Evolutionary conservation across 2,113 vertebrate species (phyloP).

Genomic region (Hypanus sabinus): DNA sequence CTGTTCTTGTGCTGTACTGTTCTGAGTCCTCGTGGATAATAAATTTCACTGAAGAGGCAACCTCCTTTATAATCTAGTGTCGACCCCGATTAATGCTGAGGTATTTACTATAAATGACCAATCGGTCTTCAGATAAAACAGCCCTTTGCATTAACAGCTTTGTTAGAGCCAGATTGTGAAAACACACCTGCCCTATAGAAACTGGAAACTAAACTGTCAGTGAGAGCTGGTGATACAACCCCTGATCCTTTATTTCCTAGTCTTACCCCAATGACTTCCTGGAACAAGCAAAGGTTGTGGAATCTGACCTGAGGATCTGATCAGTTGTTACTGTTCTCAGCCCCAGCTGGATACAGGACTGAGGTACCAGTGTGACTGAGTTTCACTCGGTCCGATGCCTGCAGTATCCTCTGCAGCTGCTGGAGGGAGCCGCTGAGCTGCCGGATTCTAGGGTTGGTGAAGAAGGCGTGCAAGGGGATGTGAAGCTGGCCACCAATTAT

Average conservation of each 20-base stretch:
- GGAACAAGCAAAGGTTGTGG: not conserved
- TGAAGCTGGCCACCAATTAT: slow-evolving; percentile 50
- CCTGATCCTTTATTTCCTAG: not conserved
- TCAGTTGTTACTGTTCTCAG: not conserved
- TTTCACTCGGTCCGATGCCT: slow-evolving; percentile 47
- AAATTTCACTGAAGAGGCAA: too few species aligned
- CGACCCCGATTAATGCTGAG: too few species aligned
- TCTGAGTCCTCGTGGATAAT: too few species aligned
- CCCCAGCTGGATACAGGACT: slow-evolving; percentile 44
- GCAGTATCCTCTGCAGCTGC: slow-evolving; percentile 56
- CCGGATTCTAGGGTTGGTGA: slow-evolving; percentile 62
- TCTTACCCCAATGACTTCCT: too few species aligned
- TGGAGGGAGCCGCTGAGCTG: slow-evolving; percentile 59
- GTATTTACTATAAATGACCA: too few species aligned
- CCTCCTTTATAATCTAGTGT: too few species aligned
- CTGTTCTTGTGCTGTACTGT: too few species aligned
- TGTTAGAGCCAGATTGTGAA: not conserved
- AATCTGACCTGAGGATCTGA: not conserved
- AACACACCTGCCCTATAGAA: not conserved
- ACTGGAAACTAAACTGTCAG: not conserved
- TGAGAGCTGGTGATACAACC: too few species aligned
- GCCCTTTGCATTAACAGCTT: not conserved
- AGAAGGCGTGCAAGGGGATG: slow-evolving; percentile 67
- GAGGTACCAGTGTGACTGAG: slow-evolving; percentile 62
- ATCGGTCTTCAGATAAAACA: not conserved